Evolutionary conservation across 1,140 invertebrate genomes (phyloP).

Genomic region (Drosophila jambulina): DNA sequence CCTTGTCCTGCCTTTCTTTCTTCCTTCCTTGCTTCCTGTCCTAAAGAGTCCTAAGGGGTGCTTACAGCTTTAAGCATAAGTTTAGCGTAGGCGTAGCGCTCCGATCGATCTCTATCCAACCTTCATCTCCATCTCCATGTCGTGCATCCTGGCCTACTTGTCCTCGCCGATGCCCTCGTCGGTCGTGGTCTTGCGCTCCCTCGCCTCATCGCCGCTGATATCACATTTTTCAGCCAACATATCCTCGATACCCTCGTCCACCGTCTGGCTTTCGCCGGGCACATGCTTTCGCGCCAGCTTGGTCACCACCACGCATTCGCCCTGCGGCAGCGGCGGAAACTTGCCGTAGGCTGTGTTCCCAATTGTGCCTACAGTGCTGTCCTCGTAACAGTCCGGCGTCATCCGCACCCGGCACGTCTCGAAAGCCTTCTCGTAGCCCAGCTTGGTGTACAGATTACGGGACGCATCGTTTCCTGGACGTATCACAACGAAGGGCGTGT

Average conservation of each 20-base stretch:
- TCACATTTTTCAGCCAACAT: slow-evolving; percentile 85
- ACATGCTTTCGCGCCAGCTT: slow-evolving; percentile 57
- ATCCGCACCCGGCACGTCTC: slow-evolving; percentile 91
- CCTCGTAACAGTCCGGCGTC: slow-evolving; percentile 86
- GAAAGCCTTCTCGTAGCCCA: slow-evolving; percentile 91
- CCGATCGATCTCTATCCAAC: slow-evolving; percentile 59
- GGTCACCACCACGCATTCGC: slow-evolving; percentile 58
- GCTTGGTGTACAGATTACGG: slow-evolving; percentile 91
- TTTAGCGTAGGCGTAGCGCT: slow-evolving; percentile 49
- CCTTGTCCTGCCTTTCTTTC: slow-evolving; percentile 39
- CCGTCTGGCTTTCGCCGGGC: slow-evolving; percentile 68
- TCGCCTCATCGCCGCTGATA: slow-evolving; percentile 81
- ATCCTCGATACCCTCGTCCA: slow-evolving; percentile 83
- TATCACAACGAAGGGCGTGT: slow-evolving; percentile 93
- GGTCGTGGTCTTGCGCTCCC: slow-evolving; percentile 77
- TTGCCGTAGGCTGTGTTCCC: slow-evolving; percentile 70
- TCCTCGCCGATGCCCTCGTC: slow-evolving; percentile 84
- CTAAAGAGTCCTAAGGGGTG: slow-evolving; percentile 54
- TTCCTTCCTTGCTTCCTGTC: slow-evolving; percentile 20
- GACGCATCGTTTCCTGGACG: slow-evolving; percentile 94
- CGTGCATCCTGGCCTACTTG: slow-evolving; percentile 62
- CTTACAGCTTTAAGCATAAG: slow-evolving; percentile 58
- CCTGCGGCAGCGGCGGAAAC: slow-evolving; percentile 74
- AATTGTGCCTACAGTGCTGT: slow-evolving; percentile 74
- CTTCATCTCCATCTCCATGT: slow-evolving; percentile 4